Base-by-base conservation (phyloP, 2,113 vertebrate genomes). In the Neogobius melanostomus region DNA sequence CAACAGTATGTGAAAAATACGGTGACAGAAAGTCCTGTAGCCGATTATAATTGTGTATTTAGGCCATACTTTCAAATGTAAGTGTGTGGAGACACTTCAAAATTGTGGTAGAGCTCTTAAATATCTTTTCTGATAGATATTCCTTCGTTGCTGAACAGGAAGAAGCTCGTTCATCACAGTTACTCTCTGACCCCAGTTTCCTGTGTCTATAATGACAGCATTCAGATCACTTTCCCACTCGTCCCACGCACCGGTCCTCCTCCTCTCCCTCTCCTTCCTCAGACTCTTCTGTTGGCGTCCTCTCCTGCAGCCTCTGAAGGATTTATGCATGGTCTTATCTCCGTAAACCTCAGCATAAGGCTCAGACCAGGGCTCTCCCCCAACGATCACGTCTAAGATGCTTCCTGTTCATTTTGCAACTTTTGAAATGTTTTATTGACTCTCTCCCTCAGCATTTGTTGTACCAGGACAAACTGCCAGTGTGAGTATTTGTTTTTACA, bases 81-180 rank as follows among this genome's bases (percentile, higher is more conserved):
- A 36, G 28, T 36, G 28, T 36, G 28, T 36, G 3, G 28, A 36
- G 4, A 36, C 28, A 36, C 28, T 36, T 36, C 3, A 2, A 36
- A 36, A 36, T 36, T 36, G 28, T 3, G 28, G 3, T 36, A 36
- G 28, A 36, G 28, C 28, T 36, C 28, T 36, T 36, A 36, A 36
- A 36, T 36, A 36, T 36, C 3, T 36, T 2, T 11, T 49, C 48
- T 49, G 48, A 49, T 12, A 49, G 48, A 49, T 12, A 15, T 15
- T 14, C 6, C 11, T 14, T 50, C 11, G 11, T 6, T 50, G 62
- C 82, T 49, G 85, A 51, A 51, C 87, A 73, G 89, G 89, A 87
- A 79, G 89, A 88, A 75, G 80, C 48, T 71, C 52, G 69, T 84
- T 86, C 88, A 89, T 91, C 86, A 88, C 86, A 85, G 87, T 90